phyloP scores from a whole-genome alignment of 2,113 vertebrate genomes.

The Typhlomys cinereus region DNA sequence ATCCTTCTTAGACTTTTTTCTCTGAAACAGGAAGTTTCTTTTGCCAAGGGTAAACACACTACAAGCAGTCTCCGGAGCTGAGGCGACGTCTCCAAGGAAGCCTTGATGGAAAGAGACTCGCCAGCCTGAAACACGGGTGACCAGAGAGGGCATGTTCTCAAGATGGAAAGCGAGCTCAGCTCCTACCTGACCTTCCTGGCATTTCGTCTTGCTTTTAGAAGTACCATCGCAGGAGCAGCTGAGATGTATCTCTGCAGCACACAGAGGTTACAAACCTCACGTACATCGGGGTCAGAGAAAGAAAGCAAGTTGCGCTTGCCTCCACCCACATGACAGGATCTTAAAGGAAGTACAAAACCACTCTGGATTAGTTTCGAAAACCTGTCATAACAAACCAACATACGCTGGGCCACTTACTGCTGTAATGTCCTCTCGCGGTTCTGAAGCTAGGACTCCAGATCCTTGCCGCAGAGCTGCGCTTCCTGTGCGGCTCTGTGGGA shows the following conservation, averaged over 20 bases:
- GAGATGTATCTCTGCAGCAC: background rate
- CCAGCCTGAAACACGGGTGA: background rate
- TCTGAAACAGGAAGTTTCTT: slow-evolving; percentile 65
- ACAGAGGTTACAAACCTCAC: slow-evolving; percentile 5
- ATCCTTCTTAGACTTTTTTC: slow-evolving; percentile 56
- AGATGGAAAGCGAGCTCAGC: background rate
- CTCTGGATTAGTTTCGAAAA: background rate
- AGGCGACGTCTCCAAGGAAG: background rate
- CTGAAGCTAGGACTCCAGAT: background rate
- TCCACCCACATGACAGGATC: slow-evolving; percentile 14
- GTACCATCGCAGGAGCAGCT: background rate
- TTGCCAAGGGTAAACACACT: slow-evolving; percentile 55
- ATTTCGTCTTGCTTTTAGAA: background rate
- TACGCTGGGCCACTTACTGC: background rate
- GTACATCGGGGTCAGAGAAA: background rate
- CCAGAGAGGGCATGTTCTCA: background rate
- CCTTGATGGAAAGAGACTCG: background rate
- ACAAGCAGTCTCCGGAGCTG: background rate
- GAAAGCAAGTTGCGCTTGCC: slow-evolving; percentile 31
- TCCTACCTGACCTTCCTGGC: background rate
- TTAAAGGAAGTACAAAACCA: background rate
- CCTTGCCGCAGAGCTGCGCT: background rate
- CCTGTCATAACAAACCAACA: background rate
- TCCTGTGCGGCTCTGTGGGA: background rate
- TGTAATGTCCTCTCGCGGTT: background rate